Evolutionary conservation across 2,888 invertebrate genomes (phyloP), one percentile per base, ranked within the genome.

Genomic region (Plusia festucae): DNA sequence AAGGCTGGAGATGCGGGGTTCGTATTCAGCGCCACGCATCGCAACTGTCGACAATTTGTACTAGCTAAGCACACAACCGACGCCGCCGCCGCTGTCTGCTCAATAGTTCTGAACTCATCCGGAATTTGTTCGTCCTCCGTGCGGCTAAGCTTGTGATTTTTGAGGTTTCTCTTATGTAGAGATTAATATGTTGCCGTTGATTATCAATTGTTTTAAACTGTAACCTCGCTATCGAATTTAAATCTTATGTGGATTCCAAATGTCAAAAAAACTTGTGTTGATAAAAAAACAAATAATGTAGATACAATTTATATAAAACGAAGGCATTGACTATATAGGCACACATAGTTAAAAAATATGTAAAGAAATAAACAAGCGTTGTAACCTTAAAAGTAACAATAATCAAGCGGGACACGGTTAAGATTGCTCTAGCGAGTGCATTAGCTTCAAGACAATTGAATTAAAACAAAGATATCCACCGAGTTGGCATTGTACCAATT

Each of bases 401-500:
- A 86, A 87, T 86, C 81, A 84, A 65, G 64, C 78, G 70, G 62
- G 82, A 81, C 82, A 83, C 84, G 82, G 84, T 82, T 85, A 82
- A 82, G 85, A 86, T 87, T 85, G 82, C 82, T 78, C 81, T 76
- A 81, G 78, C 79, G 78, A 87, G 87, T 88, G 86, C 90, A 90
- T 90, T 90, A 89, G 88, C 85, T 82, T 76, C 84, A 82, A 87
- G 85, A 87, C 87, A 89, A 92, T 91, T 87, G 87, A 88, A 90
- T 92, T 92, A 90, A 90, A 90, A 89, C 89, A 90, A 88, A 86
- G 89, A 87, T 90, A 90, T 87, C 88, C 83, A 80, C 79, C 77
- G 85, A 89, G 85, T 88, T 93, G 93, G 92, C 93, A 88, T 88
- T 83, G 85, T 83, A 93, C 93, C 93, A 93, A 92, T 91, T 91